Conservation (phyloP, 2,888 invertebrate genomes). For the Cenopis cana region DNA sequence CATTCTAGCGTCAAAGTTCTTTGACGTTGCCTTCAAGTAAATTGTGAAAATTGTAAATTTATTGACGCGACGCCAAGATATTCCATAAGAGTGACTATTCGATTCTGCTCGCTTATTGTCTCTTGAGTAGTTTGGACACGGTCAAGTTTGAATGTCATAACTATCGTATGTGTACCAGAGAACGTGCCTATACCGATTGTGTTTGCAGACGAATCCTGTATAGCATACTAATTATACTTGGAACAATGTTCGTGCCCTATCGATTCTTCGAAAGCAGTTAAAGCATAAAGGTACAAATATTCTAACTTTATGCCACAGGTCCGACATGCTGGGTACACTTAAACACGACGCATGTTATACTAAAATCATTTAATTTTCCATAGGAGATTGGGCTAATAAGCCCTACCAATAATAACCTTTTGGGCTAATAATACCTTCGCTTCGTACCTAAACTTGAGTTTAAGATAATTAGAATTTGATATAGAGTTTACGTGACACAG, state of each 20-base stretch:
- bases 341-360: neutral
- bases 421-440: too few relatives aligned
- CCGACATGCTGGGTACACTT: neutral
- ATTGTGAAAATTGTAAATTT: slow-evolving; percentile 61
- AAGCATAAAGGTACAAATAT: slow-evolving; percentile 47
- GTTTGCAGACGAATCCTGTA: slow-evolving; percentile 50
- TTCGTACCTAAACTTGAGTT: neutral
- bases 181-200: slow-evolving; percentile 40
- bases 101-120: slow-evolving; percentile 64
- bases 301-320: slow-evolving; percentile 29
- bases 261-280: slow-evolving; percentile 61
- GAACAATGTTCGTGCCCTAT: slow-evolving; percentile 69
- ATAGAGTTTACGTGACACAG: too few relatives aligned
- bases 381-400: neutral
- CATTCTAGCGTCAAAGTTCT: slow-evolving; percentile 47
- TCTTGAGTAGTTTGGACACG: slow-evolving; percentile 67
- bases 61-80: slow-evolving; percentile 51
- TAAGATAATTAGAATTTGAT: neutral
- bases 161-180: slow-evolving; percentile 41
- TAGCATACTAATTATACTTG: slow-evolving; percentile 67
- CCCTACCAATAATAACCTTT: too few relatives aligned
- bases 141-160: slow-evolving; percentile 76
- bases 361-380: neutral
- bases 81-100: slow-evolving; percentile 58
- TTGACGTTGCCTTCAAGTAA: slow-evolving; percentile 59